Evolutionary conservation across 37 sponge, comb jelly and placozoan species (phyloP), one percentile per base, ranked within the genome.

Genomic region (Cladorhizidae sp.): DNA sequence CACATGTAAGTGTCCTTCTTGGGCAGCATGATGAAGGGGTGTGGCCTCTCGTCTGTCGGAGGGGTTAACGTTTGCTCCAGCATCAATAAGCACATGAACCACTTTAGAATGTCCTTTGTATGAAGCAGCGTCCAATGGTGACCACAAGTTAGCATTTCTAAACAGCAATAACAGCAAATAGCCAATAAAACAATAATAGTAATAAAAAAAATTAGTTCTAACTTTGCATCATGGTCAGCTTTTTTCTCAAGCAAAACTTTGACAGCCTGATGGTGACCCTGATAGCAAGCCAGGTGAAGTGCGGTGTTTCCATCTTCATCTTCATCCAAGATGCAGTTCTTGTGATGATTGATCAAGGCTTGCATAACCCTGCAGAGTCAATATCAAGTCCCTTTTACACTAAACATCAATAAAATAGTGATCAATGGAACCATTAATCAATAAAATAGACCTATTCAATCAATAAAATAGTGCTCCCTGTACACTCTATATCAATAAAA

Each of bases 241-340:
- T 88, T 79, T 62, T 68, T 52, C 15, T 86, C 83, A 22, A 98
- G 72, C 36, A 98, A 74, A 3, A 68, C 75, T 39, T 80, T 79
- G 2, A 76, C 88, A 17, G 78, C 87, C 9, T 81, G 61, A 31
- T 65, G 45, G 8, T 91, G 83, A 22, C 94, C 99, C 52, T 93
- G 61, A 43, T 59, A 82, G 32, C 94, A 92, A 25, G 99, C 99
- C 28, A 93, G 73, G 70, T 98, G 99, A 15, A 98, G 92, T 0
- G 99, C 86, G 18, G 88, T 86, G 89, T 98, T 98, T 0, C 82
- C 80, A 57, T 82, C 83, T 73, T 98, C 98, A 76, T 98, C 98
- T 40, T 92, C 95, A 73, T 90, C 95, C 17, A 71, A 37, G n/a
- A 92, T 39, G 26, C 78, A 72, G 42, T 80, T 86, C 15, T n/a